A percentile compares a stretch with the other conserved stretches of the same genome.
Conservation (phyloP, 2,797 vertebrate genomes). For the Amniataba percoides region DNA sequence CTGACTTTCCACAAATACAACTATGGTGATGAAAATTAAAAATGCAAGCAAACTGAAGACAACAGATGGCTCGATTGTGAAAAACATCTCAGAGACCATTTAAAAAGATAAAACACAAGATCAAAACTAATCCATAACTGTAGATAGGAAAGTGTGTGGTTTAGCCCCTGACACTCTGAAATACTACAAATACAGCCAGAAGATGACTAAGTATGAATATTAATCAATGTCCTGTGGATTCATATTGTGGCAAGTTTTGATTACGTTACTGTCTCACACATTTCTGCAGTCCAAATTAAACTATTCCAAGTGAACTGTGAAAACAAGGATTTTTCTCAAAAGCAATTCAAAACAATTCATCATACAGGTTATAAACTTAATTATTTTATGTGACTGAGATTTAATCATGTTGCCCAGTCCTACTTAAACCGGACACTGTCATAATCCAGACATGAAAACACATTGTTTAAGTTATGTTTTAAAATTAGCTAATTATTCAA, state of each 20-base stretch:
- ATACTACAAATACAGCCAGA: too few relatives aligned
- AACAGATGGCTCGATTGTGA: background rate
- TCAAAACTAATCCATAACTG: background rate
- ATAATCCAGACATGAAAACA: background rate
- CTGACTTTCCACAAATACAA: background rate
- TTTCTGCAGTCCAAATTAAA: too few relatives aligned
- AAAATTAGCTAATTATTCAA: background rate
- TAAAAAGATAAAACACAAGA: background rate
- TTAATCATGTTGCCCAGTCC: background rate
- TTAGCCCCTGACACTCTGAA: background rate
- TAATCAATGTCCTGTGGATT: too few relatives aligned
- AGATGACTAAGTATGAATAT: too few relatives aligned
- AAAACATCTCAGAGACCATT: slow-evolving; percentile 8
- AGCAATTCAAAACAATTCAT: too few relatives aligned
- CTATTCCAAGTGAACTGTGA: too few relatives aligned
- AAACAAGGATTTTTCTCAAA: background rate
- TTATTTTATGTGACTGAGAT: background rate
- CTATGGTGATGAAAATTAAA: background rate
- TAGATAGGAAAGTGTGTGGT: background rate
- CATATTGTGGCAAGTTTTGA: too few relatives aligned
- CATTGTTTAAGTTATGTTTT: background rate
- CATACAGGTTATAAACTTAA: background rate
- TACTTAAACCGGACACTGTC: background rate
- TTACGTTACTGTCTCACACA: too few relatives aligned
- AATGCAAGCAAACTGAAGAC: background rate